phyloP scores from a whole-genome alignment of 2,797 vertebrate genomes.

The Pachyuromys duprasi region DNA sequence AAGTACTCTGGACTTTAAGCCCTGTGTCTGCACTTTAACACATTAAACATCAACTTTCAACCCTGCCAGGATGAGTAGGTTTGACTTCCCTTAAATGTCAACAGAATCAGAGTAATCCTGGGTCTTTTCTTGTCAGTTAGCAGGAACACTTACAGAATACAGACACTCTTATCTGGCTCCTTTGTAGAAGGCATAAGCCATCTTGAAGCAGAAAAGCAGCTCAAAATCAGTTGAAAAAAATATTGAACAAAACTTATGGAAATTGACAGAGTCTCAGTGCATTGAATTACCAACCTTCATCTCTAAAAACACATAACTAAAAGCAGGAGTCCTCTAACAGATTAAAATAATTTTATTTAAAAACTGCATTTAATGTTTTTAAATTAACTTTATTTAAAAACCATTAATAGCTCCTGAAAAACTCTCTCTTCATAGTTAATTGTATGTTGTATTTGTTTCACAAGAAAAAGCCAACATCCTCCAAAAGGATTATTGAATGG shows the following conservation, averaged over 20 bases:
- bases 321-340: background rate
- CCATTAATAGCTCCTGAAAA: background rate
- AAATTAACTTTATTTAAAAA: background rate
- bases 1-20: background rate
- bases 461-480: background rate
- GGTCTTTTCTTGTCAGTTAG: conserved; percentile 49
- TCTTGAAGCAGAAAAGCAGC: conserved; percentile 3
- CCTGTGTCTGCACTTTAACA: background rate
- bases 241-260: background rate
- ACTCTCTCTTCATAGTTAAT: conserved; percentile 8
- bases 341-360: background rate
- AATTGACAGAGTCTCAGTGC: background rate
- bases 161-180: background rate
- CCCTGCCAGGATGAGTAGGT: background rate
- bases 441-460: background rate
- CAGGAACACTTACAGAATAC: conserved; percentile 25
- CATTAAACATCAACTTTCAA: conserved; percentile 28
- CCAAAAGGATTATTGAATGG: background rate
- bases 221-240: conserved; percentile 39
- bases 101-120: conserved; percentile 34
- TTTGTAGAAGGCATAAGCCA: conserved; percentile 12
- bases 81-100: conserved; percentile 54
- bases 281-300: background rate
- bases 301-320: background rate
- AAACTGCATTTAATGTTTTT: background rate